Base-by-base conservation (phyloP, 2,113 vertebrate genomes). In the Trematocara nigrifrons region DNA sequence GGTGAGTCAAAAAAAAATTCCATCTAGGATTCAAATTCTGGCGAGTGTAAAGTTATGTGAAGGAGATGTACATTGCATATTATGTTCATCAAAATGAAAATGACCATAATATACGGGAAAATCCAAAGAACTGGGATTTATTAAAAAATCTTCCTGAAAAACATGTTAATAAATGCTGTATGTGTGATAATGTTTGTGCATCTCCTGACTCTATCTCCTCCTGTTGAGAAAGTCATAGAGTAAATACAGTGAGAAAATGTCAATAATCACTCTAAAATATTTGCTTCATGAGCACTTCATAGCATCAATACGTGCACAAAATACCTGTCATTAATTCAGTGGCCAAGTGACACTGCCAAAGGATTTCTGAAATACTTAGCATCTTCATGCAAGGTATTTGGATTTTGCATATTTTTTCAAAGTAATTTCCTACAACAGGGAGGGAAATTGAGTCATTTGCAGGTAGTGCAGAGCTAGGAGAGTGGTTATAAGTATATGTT, bases 401-500 rank as follows among this genome's bases (percentile, higher is more conserved):
- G 54, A 80, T 59, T 87, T 78, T 80, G 82, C 59, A 51, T 51
- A 83, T 42, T 85, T 89, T 76, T 86, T 76, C 13, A 54, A 89
- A 85, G 83, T 86, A 38, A 89, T 91, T 88, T 85, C 64, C 69
- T 81, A 77, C 53, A 10, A 29, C 56, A 79, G 33, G 18, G 57
- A 91, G 31, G 15, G 71, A 88, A 89, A 93, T 54, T 74, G 85
- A 89, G 89, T 93, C 80, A 92, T 93, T 92, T 78, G 47, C 77
- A 89, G 86, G 56, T 8, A 4, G 57, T 71, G 71, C 71, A 83
- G 51, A 82, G 52, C 45, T 85, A 79, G 40, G 42, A 93, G 82
- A 87, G 81, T 82, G 85, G 89, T 77, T 83, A 26, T 86, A 93
- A 94, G 91, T 95, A 93, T 90, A 93, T 71, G 88, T 93, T 94